Evolutionary conservation across 2,888 invertebrate species (phyloP).

Genomic region (Gastrophysa polygoni): DNA sequence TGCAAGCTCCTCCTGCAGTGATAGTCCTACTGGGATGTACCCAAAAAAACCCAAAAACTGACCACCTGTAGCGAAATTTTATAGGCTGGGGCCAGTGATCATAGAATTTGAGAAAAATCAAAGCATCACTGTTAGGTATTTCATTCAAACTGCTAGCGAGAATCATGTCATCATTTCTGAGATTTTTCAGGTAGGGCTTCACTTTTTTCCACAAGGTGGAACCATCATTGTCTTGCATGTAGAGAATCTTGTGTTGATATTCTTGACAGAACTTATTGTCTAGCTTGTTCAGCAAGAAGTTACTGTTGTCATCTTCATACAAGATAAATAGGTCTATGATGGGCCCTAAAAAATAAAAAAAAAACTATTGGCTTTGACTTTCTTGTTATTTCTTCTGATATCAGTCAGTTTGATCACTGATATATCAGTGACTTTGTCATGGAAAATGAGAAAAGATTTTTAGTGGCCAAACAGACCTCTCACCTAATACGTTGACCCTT

Average conservation of each 20-base stretch:
- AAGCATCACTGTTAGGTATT: conserved; percentile 66
- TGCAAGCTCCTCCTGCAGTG: conserved; percentile 61
- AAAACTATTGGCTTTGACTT: no score
- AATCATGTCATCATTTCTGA: conserved; percentile 64
- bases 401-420: no score
- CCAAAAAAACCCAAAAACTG: conserved; percentile 73
- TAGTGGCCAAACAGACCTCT: no score
- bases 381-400: no score
- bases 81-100: conserved; percentile 68
- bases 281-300: conserved; percentile 58
- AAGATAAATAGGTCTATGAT: conserved; percentile 71
- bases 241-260: conserved; percentile 63
- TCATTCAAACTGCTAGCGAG: conserved; percentile 65
- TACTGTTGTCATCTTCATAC: conserved; percentile 58
- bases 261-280: conserved; percentile 59
- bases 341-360: conserved; percentile 41
- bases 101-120: conserved; percentile 71
- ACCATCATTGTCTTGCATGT: conserved; percentile 55
- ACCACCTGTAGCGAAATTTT: conserved; percentile 67
- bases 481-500: conserved; percentile 64
- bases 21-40: conserved; percentile 66
- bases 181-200: conserved; percentile 55
- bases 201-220: conserved; percentile 58
- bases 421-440: no score
- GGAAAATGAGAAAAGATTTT: no score